A percentile compares a stretch with the other conserved stretches of the same genome.
These are phyloP conservation scores for Motacilla tschutschensis DNA, from an alignment of 2,113 vertebrate genomes.

Conservation along the genomic window DNA sequence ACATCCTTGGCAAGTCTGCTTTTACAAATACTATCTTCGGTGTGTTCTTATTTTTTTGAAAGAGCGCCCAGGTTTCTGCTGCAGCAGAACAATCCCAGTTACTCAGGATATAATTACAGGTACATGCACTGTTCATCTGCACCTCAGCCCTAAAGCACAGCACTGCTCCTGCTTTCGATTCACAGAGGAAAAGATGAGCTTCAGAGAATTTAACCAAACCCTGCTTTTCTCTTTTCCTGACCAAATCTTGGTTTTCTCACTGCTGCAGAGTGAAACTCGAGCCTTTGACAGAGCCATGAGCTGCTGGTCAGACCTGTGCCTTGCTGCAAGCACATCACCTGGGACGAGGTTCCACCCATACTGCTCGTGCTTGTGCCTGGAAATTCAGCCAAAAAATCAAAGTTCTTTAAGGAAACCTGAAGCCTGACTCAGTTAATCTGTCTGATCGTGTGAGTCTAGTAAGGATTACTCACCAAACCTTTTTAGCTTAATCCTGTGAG, in stretches of 20 bases:
- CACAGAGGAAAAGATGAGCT: not conserved
- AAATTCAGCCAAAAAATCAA: not conserved
- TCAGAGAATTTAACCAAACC: not conserved
- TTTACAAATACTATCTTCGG: accelerated
- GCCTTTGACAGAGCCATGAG: accelerated
- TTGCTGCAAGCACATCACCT: not conserved
- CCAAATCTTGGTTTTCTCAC: not conserved
- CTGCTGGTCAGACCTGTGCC: not conserved
- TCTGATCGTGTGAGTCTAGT: not conserved
- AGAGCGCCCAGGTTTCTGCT: not conserved
- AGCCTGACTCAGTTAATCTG: not conserved
- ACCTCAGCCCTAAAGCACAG: not conserved
- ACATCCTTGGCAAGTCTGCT: not conserved
- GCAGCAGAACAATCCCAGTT: not conserved
- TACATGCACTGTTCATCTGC: not conserved
- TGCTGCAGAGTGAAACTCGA: too few species aligned
- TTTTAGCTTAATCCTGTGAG: not conserved
- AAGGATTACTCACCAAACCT: not conserved
- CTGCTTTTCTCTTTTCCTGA: not conserved
- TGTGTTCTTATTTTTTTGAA: not conserved
- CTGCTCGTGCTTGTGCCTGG: not conserved
- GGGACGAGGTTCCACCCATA: not conserved
- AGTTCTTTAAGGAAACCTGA: not conserved
- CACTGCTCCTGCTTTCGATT: not conserved
- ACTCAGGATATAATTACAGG: not conserved